These are phyloP conservation scores for Trachymyrmex cornetzi DNA, from an alignment of 1,140 invertebrate species.

Conservation along the genomic window DNA sequence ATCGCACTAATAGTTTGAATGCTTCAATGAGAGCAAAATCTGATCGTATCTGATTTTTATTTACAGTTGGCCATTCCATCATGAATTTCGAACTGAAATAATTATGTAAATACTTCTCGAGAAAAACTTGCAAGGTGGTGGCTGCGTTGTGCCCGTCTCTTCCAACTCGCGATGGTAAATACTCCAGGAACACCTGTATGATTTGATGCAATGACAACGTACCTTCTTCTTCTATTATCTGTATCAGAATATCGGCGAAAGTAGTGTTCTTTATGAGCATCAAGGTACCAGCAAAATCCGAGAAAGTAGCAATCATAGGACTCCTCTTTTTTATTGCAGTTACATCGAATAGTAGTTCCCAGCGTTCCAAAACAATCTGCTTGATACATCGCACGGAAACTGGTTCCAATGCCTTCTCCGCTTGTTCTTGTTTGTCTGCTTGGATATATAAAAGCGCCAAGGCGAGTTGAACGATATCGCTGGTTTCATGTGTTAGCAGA, in stretches of 20 bases:
- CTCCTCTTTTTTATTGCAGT: conserved; percentile 80
- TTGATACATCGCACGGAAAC: conserved; percentile 82
- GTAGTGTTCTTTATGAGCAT: conserved; percentile 85
- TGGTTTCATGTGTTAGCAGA: conserved; percentile 77
- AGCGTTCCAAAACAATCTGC: conserved; percentile 84
- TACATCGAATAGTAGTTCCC: conserved; percentile 87
- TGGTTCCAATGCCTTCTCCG: conserved; percentile 84
- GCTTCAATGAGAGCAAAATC: conserved; percentile 86
- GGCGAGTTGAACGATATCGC: conserved; percentile 84
- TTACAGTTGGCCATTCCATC: conserved; percentile 69
- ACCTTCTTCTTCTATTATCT: conserved; percentile 83
- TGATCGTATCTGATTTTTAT: conserved; percentile 81
- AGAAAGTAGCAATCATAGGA: conserved; percentile 85
- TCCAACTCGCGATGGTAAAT: conserved; percentile 88
- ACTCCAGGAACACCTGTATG: conserved; percentile 88
- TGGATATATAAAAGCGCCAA: conserved; percentile 87
- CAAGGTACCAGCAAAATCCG: conserved; percentile 87
- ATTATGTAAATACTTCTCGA: conserved; percentile 86
- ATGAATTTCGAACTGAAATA: conserved; percentile 83
- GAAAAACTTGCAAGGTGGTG: conserved; percentile 86
- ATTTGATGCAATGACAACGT: conserved; percentile 86
- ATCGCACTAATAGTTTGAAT: conserved; percentile 87
- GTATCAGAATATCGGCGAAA: conserved; percentile 85
- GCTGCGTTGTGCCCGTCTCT: conserved; percentile 87
- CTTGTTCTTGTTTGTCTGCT: conserved; percentile 86